Evolutionary conservation across 2,888 invertebrate genomes (phyloP), one percentile per base, ranked within the genome.

Genomic region (Eupeodes luniger): DNA sequence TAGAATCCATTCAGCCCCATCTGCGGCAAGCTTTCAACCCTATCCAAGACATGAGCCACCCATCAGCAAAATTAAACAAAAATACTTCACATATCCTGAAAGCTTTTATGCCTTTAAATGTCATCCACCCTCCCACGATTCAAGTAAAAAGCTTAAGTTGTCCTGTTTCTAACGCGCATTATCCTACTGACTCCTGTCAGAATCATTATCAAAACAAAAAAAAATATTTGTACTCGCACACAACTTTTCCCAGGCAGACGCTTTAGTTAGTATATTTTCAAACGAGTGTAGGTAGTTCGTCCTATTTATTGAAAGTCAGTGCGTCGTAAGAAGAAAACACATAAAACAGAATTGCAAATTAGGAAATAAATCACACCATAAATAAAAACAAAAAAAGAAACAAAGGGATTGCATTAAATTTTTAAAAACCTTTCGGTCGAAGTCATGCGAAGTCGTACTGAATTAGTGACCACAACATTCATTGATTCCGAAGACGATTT

Each of bases 401-500:
- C 57, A 34, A 44, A 81, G 59, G 49, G 34, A 59, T 59, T 19
- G 27, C 53, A 36, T 44, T 14, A 1, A 40, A 57, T 11, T 72
- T 7, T 2, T 27, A 14, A 59, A 74, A 55, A 59, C 66, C 14
- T 40, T 27, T 66, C 49, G 67, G 77, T 72, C 61, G 44, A 77
- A 88, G 85, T 74, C 77, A 92, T 94, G 94, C 92, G 94, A 91
- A 94, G 93, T 91, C 93, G 94, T 86, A 94, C 93, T 51, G 94
- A 94, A 89, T 90, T 94, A 89, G 93, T 93, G 78, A 94, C 93
- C 78, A 94, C 92, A 78, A 93, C 93, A 57, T 93, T 93, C 81
- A 92, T 93, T 76, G 94, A 94, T 84, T 93, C 93, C 55, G 94
- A 93, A 90, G 94, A 93, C 67, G 93, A 94, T 74, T 92, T 91